A percentile compares a stretch with the other conserved stretches of the same genome.
Conservation (phyloP, 2,888 invertebrate genomes). For the Drosophila sordidapex region DNA sequence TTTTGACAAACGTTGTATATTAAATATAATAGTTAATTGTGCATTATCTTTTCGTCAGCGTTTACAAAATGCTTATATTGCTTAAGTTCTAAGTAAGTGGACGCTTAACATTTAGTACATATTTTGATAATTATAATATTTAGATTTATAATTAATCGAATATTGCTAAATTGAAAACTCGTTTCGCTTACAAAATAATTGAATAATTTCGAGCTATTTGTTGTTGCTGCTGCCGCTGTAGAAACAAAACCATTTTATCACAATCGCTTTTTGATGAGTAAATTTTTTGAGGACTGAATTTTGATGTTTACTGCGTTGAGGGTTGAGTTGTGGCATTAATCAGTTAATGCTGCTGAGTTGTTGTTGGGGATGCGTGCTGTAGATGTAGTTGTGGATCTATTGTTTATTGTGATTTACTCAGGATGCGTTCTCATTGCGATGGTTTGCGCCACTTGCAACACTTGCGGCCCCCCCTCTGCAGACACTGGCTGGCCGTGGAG, state of each 20-base stretch:
- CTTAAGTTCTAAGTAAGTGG: constrained; percentile 39
- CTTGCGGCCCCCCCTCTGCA: constrained; percentile 58
- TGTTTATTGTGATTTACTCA: constrained; percentile 44
- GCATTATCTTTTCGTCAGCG: constrained; percentile 29
- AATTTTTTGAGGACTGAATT: constrained; percentile 44
- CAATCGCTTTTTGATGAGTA: constrained; percentile 84
- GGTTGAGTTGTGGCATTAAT: constrained; percentile 8
- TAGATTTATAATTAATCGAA: constrained; percentile 40
- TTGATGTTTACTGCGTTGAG: constrained; percentile 8
- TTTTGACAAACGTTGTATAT: constrained; percentile 61
- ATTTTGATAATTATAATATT: constrained; percentile 33
- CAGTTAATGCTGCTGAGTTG: constrained; percentile 3
- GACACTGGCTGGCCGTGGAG: constrained; percentile 47
- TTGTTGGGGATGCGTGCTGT: constrained; percentile 14
- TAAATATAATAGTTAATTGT: constrained; percentile 27
- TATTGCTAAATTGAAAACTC: constrained; percentile 60
- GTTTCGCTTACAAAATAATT: constrained; percentile 22
- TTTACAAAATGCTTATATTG: constrained; percentile 47
- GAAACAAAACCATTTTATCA: constrained; percentile 82
- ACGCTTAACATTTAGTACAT: constrained; percentile 58
- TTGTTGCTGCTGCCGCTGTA: constrained; percentile 37
- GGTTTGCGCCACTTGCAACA: constrained; percentile 74
- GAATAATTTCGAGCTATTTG: constrained; percentile 35
- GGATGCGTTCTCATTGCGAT: constrained; percentile 59
- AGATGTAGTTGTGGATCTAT: constrained; percentile 26